Base-by-base conservation (phyloP, 2,888 invertebrate genomes). In the Tenthredo livida region DNA sequence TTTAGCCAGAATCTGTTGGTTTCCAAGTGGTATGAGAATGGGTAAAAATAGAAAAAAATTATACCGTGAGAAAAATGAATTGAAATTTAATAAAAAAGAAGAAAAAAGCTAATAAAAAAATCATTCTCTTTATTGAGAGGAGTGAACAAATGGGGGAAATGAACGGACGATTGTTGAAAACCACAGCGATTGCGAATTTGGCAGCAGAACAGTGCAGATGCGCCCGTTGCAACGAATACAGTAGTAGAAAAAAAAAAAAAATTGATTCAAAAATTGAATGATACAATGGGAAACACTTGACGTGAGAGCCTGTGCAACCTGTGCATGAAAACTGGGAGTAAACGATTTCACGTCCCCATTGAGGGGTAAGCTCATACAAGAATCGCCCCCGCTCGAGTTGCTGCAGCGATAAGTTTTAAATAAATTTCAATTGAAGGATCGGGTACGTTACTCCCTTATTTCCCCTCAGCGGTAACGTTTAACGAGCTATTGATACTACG, bases 401-500 rank as follows among this genome's bases (percentile, higher is more conserved):
- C 47, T 43, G 85, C 85, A 85, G 84, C 87, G 88, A 89, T 87
- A 87, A 86, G 89, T 89, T 92, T 92, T 92, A 93, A 93, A 93
- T 92, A 93, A 93, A 93, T 93, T 92, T 92, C 90, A 88, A 90
- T 90, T 91, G 90, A 88, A 90, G 89, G 88, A 72, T 37, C 47
- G 67, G 72, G 85, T 73, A 75, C 50, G 84, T 73, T 87, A 50
- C 82, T 78, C 85, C 87, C 72, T 85, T 65, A 78, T 86, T 84
- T 86, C 87, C 90, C 89, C 87, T 85, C n/a, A n/a, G 83, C 47
- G 83, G 43, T 47, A 87, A 87, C 87, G 88, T 92, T 92, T 93
- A 93, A 93, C 92, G 92, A 93, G 92, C 92, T 92, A 93, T 93
- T 93, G 93, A 93, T 93, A 92, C 90, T 88, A 89, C n/a, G 17